phyloP scores from a whole-genome alignment of 2,113 vertebrate genomes.

The Burhinus oedicnemus region DNA sequence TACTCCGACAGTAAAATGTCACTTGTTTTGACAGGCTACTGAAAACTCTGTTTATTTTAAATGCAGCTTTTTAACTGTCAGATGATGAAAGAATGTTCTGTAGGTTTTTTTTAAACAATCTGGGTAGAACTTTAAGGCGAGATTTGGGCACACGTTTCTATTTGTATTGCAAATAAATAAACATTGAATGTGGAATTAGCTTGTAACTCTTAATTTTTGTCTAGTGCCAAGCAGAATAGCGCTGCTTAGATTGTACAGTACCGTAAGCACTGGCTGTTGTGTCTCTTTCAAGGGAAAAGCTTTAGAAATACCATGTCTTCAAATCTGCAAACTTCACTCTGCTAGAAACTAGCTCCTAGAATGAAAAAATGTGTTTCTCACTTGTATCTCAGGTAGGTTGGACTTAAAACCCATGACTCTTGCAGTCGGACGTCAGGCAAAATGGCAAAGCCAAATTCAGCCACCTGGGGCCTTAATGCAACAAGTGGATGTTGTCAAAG shows the following conservation, averaged over 20 bases:
- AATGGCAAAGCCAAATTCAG: constrained; percentile 8
- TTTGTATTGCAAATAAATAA: constrained; percentile 71
- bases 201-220: background rate
- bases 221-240: background rate
- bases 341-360: background rate
- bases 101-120: constrained; percentile 41
- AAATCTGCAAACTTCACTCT: background rate
- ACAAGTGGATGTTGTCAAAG: background rate
- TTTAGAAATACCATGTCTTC: background rate
- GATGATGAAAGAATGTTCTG: constrained; percentile 64
- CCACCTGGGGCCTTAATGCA: constrained; percentile 8
- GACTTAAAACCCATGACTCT: background rate
- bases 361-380: background rate
- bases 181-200: constrained; percentile 68
- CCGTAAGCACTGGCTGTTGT: background rate
- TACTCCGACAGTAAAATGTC: constrained; percentile 41
- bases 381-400: background rate
- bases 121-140: constrained; percentile 57
- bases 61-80: constrained; percentile 68
- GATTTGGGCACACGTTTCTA: constrained; percentile 63
- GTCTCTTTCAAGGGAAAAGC: background rate
- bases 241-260: background rate
- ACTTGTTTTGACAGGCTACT: constrained; percentile 50
- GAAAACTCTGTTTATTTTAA: constrained; percentile 52
- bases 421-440: background rate